Conservation (phyloP, 2,888 invertebrate species). For the Orchesellides sinensis region DNA sequence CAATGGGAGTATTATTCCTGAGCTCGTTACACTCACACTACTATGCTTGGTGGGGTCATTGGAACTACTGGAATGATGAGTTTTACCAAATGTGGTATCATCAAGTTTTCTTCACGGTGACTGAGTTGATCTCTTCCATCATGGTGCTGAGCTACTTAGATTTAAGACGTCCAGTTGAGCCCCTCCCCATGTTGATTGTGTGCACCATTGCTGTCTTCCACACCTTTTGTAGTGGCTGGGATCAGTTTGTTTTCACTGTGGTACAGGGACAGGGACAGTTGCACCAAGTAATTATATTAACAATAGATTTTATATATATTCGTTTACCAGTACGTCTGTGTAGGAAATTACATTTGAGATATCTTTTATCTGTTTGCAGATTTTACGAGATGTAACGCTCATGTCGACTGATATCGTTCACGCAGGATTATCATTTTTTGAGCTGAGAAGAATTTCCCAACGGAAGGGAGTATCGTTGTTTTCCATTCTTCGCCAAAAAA, state of each 20-base stretch:
- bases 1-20: conserved; percentile 82
- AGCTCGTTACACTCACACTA: conserved; percentile 83
- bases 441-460: conserved; percentile 76
- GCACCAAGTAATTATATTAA: conserved; percentile 80
- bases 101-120: conserved; percentile 82
- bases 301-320: not conserved
- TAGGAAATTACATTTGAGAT: not conserved
- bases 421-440: conserved; percentile 80
- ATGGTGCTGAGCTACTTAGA: conserved; percentile 81
- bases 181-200: conserved; percentile 81
- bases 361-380: conserved; percentile 76
- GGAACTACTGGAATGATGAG: conserved; percentile 85
- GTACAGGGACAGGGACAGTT: conserved; percentile 82
- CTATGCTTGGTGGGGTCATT: conserved; percentile 84
- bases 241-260: conserved; percentile 83
- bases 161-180: conserved; percentile 79
- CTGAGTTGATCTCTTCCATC: conserved; percentile 82
- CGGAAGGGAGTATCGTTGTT: conserved; percentile 75
- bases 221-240: conserved; percentile 82
- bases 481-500: conserved; percentile 76
- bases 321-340: not conserved
- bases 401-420: conserved; percentile 84
- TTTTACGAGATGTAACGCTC: conserved; percentile 82
- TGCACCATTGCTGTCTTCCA: conserved; percentile 82
- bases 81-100: conserved; percentile 85